Percentiles rank a stretch among this genome's conserved stretches.
Evolutionary conservation across 2,797 vertebrate species (phyloP).

Genomic region (Eptatretus atami): DNA sequence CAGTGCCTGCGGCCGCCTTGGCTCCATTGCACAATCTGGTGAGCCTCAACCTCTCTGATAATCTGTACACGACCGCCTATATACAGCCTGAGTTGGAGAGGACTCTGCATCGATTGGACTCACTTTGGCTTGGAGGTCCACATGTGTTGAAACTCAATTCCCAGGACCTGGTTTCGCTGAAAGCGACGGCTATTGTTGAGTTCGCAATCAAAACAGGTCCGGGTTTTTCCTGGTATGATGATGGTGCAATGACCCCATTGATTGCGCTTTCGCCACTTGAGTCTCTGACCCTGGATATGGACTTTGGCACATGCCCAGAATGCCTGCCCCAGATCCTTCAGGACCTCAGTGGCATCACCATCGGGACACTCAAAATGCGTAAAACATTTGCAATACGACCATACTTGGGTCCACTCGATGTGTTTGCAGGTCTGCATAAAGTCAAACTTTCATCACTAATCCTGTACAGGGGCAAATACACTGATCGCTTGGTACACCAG

Average conservation of each 20-base stretch:
- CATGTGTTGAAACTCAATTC: slow-evolving; percentile 17
- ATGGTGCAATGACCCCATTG: slow-evolving; percentile 23
- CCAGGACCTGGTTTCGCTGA: slow-evolving; percentile 18
- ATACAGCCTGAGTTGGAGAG: slow-evolving; percentile 11
- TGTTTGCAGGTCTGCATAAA: slow-evolving; percentile 21
- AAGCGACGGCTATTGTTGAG: slow-evolving; percentile 15
- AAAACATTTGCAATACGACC: slow-evolving; percentile 41
- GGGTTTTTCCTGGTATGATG: slow-evolving; percentile 21
- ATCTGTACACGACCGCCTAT: slow-evolving; percentile 17
- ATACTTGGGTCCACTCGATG: slow-evolving; percentile 17
- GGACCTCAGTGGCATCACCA: slow-evolving; percentile 23
- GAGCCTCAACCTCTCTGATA: slow-evolving; percentile 27
- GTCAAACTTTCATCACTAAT: slow-evolving; percentile 16
- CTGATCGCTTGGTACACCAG: slow-evolving; percentile 30
- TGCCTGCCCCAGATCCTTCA: slow-evolving; percentile 14
- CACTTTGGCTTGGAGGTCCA: slow-evolving; percentile 28
- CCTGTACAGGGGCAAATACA: slow-evolving; percentile 39
- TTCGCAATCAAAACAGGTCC: slow-evolving; percentile 32
- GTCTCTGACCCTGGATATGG: slow-evolving; percentile 27
- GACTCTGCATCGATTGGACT: slow-evolving; percentile 16
- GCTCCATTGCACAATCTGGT: slow-evolving; percentile 16
- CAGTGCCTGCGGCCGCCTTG: slow-evolving; percentile 21
- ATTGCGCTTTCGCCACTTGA: slow-evolving; percentile 20
- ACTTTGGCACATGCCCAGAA: slow-evolving; percentile 12
- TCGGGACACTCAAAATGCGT: slow-evolving; percentile 24